Percentiles rank a stretch among this genome's conserved stretches.
phyloP scores from a whole-genome alignment of 2,113 vertebrate genomes.

The Aspiorhynchus laticeps region DNA sequence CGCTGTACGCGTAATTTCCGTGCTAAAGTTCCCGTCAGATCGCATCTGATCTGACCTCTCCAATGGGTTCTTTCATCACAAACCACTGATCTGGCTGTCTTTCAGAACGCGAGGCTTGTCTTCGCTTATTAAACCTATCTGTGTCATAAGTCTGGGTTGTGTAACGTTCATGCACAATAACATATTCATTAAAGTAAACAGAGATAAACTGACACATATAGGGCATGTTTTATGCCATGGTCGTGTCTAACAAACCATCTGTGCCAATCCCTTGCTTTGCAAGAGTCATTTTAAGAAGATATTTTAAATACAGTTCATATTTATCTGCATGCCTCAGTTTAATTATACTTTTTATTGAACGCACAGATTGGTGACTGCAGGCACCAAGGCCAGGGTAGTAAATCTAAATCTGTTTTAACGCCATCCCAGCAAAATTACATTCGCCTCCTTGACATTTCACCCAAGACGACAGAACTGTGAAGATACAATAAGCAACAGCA shows the following conservation, averaged over 20 bases:
- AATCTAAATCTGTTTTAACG: constrained; percentile 43
- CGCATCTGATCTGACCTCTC: constrained; percentile 65
- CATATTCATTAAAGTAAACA: background rate
- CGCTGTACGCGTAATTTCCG: constrained; percentile 71
- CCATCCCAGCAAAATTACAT: constrained; percentile 18
- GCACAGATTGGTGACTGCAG: constrained; percentile 30
- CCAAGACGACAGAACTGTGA: constrained; percentile 7
- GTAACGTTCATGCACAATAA: background rate
- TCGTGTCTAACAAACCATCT: constrained; percentile 11
- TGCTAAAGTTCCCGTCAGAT: constrained; percentile 74
- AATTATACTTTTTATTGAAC: constrained; percentile 50
- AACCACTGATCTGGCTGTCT: constrained; percentile 15
- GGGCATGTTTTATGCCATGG: background rate
- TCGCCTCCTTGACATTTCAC: constrained; percentile 7
- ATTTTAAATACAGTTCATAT: constrained; percentile 37
- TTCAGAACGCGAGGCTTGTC: constrained; percentile 6
- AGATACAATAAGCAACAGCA: background rate
- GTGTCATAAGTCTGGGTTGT: background rate
- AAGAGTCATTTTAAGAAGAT: constrained; percentile 9
- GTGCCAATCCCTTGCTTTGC: background rate
- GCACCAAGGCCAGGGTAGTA: constrained; percentile 27
- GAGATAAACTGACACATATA: background rate
- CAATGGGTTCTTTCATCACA: constrained; percentile 70
- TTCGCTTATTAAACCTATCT: constrained; percentile 10
- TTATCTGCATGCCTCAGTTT: constrained; percentile 41